phyloP scores from a whole-genome alignment of 2,113 vertebrate genomes.

The Bubalus kerabau region DNA sequence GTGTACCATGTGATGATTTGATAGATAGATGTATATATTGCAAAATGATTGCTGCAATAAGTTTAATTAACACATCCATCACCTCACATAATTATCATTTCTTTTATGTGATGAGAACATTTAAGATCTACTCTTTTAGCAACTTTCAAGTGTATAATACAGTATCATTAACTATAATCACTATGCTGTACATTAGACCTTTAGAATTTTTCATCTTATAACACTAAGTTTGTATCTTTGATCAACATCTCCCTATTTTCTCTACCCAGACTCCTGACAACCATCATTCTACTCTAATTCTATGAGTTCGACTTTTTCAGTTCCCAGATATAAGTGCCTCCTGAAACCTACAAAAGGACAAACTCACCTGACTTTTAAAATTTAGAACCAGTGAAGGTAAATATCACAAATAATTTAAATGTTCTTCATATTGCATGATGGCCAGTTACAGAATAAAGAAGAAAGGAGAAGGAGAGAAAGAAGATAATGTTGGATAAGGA shows the following conservation, averaged over 20 bases:
- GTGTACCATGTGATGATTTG: not conserved
- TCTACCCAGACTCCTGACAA: not conserved
- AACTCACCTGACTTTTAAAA: not conserved
- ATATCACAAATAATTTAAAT: not conserved
- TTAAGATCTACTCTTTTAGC: not conserved
- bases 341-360: not conserved
- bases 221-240: not conserved
- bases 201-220: not conserved
- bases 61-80: not conserved
- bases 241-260: not conserved
- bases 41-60: not conserved
- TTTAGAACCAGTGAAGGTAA: not conserved
- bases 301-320: not conserved
- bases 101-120: not conserved
- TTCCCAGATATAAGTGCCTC: not conserved
- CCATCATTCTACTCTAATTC: not conserved
- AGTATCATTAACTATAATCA: not conserved
- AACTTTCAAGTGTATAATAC: not conserved
- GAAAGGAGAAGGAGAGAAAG: not conserved
- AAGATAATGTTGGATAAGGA: not conserved
- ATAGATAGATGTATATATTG: not conserved
- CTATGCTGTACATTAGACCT: not conserved
- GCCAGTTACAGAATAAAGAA: not conserved
- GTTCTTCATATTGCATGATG: not conserved
- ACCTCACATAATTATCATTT: not conserved